These are phyloP conservation scores for Achroia grisella DNA, from an alignment of 1,140 invertebrate genomes.

Conservation along the genomic window DNA sequence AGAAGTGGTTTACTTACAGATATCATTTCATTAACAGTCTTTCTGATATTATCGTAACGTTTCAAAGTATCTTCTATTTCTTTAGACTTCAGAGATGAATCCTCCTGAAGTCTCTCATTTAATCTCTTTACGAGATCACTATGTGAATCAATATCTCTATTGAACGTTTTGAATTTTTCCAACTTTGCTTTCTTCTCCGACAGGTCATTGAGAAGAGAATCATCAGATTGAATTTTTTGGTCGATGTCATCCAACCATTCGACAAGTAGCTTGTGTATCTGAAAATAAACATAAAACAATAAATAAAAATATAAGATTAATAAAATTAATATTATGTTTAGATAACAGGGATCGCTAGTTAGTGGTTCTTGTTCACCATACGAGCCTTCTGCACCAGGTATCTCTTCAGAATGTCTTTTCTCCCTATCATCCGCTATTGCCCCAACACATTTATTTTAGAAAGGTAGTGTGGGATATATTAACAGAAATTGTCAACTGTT, in stretches of 20 bases:
- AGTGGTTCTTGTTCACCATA: too few species aligned
- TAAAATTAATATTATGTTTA: background rate
- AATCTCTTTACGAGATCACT: conserved; percentile 83
- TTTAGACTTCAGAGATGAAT: conserved; percentile 77
- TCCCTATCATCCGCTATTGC: too few species aligned
- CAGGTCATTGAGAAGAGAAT: conserved; percentile 85
- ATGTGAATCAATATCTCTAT: conserved; percentile 85
- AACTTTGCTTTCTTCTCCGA: conserved; percentile 91
- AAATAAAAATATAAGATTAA: background rate
- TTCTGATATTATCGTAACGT: conserved; percentile 81
- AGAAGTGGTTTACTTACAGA: conserved; percentile 52
- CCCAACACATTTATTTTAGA: too few species aligned
- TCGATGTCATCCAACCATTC: conserved; percentile 92
- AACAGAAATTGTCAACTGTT: too few species aligned
- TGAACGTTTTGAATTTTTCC: conserved; percentile 86
- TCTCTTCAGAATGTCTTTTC: too few species aligned
- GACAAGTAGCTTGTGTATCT: conserved; percentile 80
- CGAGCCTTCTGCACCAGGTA: too few species aligned
- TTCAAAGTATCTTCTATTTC: conserved; percentile 82
- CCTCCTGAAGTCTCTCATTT: conserved; percentile 78
- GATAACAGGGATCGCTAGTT: too few species aligned
- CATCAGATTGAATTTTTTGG: conserved; percentile 83
- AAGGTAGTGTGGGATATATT: too few species aligned
- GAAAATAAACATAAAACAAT: conserved; percentile 8
- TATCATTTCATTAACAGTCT: conserved; percentile 78